Conservation (phyloP, 2,113 vertebrate genomes). For the Tylochromis polylepis region DNA sequence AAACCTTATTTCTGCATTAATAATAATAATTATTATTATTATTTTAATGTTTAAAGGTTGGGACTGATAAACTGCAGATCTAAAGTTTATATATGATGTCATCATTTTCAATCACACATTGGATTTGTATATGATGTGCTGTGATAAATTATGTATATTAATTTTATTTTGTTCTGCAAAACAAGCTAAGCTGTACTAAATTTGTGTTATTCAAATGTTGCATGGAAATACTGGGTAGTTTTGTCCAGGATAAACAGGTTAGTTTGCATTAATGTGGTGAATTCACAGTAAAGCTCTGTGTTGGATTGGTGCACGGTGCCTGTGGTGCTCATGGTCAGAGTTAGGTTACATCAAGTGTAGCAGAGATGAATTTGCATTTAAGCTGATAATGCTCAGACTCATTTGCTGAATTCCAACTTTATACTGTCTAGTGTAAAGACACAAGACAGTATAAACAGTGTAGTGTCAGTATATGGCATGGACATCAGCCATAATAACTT, state of each 20-base stretch:
- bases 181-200: neutral
- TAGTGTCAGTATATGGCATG: too few species aligned
- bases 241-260: neutral
- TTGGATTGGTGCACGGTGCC: neutral
- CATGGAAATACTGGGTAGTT: neutral
- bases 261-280: neutral
- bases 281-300: neutral
- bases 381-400: neutral
- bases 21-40: neutral
- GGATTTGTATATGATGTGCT: neutral
- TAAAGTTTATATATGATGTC: neutral
- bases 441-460: too few species aligned
- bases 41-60: neutral
- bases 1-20: neutral
- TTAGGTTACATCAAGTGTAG: neutral
- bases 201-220: neutral
- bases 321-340: neutral
- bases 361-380: neutral
- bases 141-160: neutral
- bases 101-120: neutral
- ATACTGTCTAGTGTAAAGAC: too few species aligned
- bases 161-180: neutral
- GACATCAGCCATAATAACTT: too few species aligned
- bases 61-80: neutral
- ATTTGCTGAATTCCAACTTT: neutral